phyloP scores from a whole-genome alignment of 2,113 vertebrate species.

The Myanophis thanlyinensis region DNA sequence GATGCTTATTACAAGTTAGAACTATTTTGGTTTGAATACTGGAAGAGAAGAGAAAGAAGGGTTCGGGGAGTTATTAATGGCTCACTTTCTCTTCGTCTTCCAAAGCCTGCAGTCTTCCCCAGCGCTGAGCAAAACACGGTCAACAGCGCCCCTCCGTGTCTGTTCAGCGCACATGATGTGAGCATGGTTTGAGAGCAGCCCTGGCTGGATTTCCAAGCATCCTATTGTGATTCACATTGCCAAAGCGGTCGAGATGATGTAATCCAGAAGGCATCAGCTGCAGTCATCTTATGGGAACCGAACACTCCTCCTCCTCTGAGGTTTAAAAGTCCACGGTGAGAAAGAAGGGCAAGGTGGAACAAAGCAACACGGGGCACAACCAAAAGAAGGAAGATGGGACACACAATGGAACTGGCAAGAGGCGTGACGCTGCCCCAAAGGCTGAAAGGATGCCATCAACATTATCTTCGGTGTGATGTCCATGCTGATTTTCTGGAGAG shows the following conservation, averaged over 20 bases:
- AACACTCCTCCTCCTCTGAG: neutral
- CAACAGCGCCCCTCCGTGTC: neutral
- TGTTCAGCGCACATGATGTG: neutral
- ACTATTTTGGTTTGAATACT: neutral
- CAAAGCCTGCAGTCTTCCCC: neutral
- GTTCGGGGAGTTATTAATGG: neutral
- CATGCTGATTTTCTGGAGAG: neutral
- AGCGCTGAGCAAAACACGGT: neutral
- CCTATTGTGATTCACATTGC: neutral
- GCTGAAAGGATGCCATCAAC: neutral
- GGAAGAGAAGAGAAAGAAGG: neutral
- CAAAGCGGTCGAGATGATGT: neutral
- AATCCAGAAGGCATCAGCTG: neutral
- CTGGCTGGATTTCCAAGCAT: neutral
- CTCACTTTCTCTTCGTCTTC: neutral
- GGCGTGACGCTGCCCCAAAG: neutral
- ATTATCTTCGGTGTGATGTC: neutral
- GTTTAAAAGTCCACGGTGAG: neutral
- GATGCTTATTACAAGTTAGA: conserved; percentile 26
- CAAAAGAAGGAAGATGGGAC: neutral
- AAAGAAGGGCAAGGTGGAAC: neutral
- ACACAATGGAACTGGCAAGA: neutral
- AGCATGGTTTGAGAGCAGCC: neutral
- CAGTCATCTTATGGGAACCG: neutral
- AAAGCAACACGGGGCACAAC: neutral